These are phyloP conservation scores for Elysia crispata DNA, from an alignment of 2,888 invertebrate species.

Conservation along the genomic window DNA sequence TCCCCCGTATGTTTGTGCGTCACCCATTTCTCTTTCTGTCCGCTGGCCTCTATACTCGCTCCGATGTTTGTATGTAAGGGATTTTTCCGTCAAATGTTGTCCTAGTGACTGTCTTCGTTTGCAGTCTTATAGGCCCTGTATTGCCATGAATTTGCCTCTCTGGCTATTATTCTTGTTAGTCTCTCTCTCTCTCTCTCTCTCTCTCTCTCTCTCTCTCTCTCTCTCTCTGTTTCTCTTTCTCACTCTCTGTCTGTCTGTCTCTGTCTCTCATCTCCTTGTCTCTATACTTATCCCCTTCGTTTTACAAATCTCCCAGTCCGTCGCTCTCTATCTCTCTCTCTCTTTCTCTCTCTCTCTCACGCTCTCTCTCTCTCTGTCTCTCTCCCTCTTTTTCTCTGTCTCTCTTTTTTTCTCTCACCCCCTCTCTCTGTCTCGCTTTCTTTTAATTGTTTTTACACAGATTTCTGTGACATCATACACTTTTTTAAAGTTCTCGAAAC, in stretches of 20 bases:
- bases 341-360: conserved; percentile 1
- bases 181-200: not conserved
- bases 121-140: too few relatives aligned
- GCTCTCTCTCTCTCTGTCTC: conserved; percentile 17
- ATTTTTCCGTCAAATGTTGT: too few relatives aligned
- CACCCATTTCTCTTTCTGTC: too few relatives aligned
- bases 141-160: too few relatives aligned
- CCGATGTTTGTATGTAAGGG: too few relatives aligned
- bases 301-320: conserved; percentile 23
- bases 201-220: conserved; percentile 9
- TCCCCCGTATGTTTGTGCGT: too few relatives aligned
- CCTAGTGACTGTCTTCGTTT: too few relatives aligned
- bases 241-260: not conserved
- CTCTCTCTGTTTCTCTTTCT: not conserved
- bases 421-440: conserved; percentile 3
- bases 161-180: not conserved
- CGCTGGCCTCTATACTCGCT: too few relatives aligned
- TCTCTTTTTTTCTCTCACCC: conserved; percentile 19
- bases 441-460: too few relatives aligned
- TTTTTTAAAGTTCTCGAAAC: too few relatives aligned
- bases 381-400: conserved; percentile 32
- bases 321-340: not conserved
- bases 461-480: too few relatives aligned
- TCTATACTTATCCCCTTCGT: conserved; percentile 9
- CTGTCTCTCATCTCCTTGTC: not conserved